Conservation (phyloP, 1,140 invertebrate genomes). For the Drosophila tsacasi region DNA sequence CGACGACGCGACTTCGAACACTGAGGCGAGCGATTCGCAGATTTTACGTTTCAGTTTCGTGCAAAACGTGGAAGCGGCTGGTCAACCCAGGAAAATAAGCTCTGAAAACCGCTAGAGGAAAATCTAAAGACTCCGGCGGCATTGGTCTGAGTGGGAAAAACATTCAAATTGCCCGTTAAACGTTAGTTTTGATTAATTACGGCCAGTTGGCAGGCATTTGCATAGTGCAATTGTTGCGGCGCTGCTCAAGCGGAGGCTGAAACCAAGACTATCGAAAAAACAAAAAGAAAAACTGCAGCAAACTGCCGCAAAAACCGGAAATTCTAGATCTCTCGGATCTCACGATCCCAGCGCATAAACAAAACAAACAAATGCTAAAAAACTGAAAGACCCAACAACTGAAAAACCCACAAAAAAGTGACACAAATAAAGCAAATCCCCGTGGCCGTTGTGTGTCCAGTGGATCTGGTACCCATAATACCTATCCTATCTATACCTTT, state of each 20-base stretch:
- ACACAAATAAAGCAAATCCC: conserved; percentile 53
- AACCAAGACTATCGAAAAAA: not conserved
- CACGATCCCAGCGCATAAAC: conserved; percentile 52
- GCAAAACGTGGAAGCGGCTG: conserved; percentile 79
- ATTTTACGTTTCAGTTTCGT: conserved; percentile 82
- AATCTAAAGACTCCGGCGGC: conserved; percentile 41
- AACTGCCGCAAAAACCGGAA: conserved; percentile 68
- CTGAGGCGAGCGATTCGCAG: conserved; percentile 64
- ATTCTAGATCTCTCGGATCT: conserved; percentile 71
- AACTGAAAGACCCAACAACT: conserved; percentile 7
- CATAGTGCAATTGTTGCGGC: conserved; percentile 50
- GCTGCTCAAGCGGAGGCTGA: conserved; percentile 5
- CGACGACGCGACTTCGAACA: conserved; percentile 38
- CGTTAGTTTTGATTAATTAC: conserved; percentile 49
- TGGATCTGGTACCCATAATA: conserved; percentile 41
- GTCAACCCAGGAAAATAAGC: conserved; percentile 53
- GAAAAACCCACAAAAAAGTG: conserved; percentile 50
- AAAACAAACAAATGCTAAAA: conserved; percentile 43
- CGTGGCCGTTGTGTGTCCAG: conserved; percentile 43
- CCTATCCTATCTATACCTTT: conserved; percentile 25
- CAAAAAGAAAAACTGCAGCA: conserved; percentile 37
- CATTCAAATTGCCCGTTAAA: conserved; percentile 34
- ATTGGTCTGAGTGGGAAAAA: conserved; percentile 30
- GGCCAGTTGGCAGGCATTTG: conserved; percentile 34
- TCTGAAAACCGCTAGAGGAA: conserved; percentile 32